Base-by-base conservation (phyloP, 2,888 invertebrate genomes). In the Dryocosmus kuriphilus region DNA sequence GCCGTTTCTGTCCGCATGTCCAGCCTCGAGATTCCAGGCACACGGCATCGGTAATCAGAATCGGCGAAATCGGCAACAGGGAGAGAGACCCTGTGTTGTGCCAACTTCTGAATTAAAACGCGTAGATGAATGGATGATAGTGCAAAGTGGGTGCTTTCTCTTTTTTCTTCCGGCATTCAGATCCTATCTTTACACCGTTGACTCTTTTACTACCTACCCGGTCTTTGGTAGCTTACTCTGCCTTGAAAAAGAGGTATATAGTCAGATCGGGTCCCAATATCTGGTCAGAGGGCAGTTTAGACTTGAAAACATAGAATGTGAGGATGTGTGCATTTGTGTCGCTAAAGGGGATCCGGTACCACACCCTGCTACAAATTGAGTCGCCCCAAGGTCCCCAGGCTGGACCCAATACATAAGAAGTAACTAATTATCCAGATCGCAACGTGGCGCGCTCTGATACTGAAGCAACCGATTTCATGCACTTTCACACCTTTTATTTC, bases 381-480 rank as follows among this genome's bases (percentile, higher is more conserved):
- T 87, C 85, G 85, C 87, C 86, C 85, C 80, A 85, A 84, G 85
- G 85, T 86, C 86, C 85, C 80, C 85, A 84, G 85, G 77, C 83
- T 82, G 78, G 63, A 76, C 80, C 82, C 80, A 79, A 81, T 79
- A 82, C 82, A 85, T 82, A 82, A 79, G 74, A 67, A 87, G 85
- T 87, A 88, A 88, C 88, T 89, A 89, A 89, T 88, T 89, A 89
- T 88, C 85, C 86, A 87, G 88, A 89, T 88, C 81, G 77, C 71
- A 84, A 82, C 71, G 83, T 82, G 80, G 84, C 83, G 83, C 83
- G 79, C 84, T 83, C 80, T 86, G 86, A 86, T 86, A 87, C 81
- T 82, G 81, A 77, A 76, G 80, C 81, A 76, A 78, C 81, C 82
- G 83, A 81, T 76, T 79, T 82, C 80, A 79, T 82, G 62, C 75